Percentiles rank a stretch among this genome's conserved stretches.
These are phyloP conservation scores for Platycnemis pennipes DNA, from an alignment of 2,888 invertebrate genomes.

Conservation along the genomic window DNA sequence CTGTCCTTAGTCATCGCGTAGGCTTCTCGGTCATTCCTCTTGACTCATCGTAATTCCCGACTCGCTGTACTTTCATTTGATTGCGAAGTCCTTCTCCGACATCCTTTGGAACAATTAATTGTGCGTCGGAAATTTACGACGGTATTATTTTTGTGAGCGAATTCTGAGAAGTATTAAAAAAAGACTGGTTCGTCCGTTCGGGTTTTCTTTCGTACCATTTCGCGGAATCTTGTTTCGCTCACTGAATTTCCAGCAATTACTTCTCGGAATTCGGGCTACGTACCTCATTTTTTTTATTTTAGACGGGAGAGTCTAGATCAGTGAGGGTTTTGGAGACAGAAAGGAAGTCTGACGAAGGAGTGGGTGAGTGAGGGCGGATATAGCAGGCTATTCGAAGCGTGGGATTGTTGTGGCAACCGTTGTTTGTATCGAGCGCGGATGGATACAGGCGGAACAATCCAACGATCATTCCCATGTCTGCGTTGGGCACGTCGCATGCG, in stretches of 20 bases:
- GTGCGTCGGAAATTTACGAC: not conserved
- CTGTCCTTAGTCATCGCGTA: no score
- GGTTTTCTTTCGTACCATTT: not conserved
- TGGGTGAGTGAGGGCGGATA: no score
- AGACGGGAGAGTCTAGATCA: no score
- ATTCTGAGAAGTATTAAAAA: not conserved
- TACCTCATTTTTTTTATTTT: no score
- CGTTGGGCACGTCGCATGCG: not conserved
- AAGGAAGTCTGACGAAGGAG: no score
- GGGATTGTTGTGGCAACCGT: no score
- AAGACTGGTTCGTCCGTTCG: not conserved
- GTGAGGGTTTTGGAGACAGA: no score
- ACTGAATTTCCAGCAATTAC: not conserved
- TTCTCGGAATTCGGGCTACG: not conserved
- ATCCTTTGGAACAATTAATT: no score
- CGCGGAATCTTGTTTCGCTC: not conserved
- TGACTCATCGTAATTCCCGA: not conserved
- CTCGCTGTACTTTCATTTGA: not conserved
- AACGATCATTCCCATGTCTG: no score
- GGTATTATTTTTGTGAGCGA: not conserved
- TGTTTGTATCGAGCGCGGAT: no score
- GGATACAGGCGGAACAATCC: no score
- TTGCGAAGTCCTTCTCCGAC: not conserved
- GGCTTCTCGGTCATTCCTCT: not conserved
- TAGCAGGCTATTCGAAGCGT: no score